phyloP scores from a whole-genome alignment of 1,140 invertebrate species.

The Drosophila pseudoananassae region DNA sequence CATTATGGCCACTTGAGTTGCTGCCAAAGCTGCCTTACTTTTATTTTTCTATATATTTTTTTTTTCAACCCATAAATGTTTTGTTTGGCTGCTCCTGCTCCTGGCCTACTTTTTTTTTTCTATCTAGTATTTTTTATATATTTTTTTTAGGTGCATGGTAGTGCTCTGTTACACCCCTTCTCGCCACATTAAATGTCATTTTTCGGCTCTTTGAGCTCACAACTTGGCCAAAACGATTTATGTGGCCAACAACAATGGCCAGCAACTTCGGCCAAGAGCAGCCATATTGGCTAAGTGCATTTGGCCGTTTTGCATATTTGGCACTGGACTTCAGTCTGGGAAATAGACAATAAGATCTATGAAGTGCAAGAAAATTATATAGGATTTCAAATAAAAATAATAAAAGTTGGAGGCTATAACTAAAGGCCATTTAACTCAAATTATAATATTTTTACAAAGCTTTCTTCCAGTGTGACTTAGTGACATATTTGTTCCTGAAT shows the following conservation, averaged over 20 bases:
- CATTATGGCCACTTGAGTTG: constrained; percentile 79
- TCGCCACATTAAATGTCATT: constrained; percentile 51
- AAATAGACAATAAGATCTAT: no score
- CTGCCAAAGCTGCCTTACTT: constrained; percentile 58
- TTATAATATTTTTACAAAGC: not conserved
- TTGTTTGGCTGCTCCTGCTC: constrained; percentile 34
- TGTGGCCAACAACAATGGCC: constrained; percentile 23
- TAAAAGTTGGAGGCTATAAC: no score
- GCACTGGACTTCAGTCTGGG: not conserved
- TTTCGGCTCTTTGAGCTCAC: constrained; percentile 67
- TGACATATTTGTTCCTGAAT: not conserved
- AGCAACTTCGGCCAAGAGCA: constrained; percentile 21
- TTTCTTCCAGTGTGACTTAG: not conserved
- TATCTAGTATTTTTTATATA: not conserved
- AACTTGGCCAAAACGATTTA: constrained; percentile 67
- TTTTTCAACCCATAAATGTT: constrained; percentile 64
- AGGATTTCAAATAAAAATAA: no score
- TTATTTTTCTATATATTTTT: no score
- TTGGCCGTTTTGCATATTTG: constrained; percentile 68
- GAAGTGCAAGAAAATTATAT: not conserved
- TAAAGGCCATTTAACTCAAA: no score
- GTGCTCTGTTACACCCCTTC: not conserved
- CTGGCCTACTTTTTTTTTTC: not conserved
- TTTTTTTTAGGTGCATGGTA: no score
- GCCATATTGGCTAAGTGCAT: constrained; percentile 64